Percentiles rank a stretch among this genome's conserved stretches.
Conservation (phyloP, 2,113 vertebrate species). For the rabbit (Oryctolagus cuniculus) region DNA sequence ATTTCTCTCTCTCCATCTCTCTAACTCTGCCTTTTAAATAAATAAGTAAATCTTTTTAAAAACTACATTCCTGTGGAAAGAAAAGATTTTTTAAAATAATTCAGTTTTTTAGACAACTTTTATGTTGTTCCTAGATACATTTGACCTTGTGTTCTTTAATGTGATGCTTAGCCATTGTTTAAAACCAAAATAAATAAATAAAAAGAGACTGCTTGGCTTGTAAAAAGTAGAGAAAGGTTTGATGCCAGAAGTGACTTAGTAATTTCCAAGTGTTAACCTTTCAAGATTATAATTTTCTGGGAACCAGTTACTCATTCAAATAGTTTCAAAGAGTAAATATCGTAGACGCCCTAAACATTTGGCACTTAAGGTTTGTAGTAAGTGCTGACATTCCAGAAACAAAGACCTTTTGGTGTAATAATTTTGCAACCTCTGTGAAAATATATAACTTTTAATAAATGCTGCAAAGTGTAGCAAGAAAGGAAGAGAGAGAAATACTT, state of each 20-base stretch:
- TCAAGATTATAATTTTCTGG: slow-evolving; percentile 43
- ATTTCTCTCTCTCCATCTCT: too few species aligned
- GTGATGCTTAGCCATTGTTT: neutral
- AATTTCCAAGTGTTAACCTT: slow-evolving; percentile 37
- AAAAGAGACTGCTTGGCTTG: neutral
- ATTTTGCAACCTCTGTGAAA: neutral
- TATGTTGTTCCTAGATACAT: neutral
- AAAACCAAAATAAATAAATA: too few species aligned
- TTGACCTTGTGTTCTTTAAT: slow-evolving; percentile 56
- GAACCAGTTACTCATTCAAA: neutral
- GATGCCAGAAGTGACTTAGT: slow-evolving; percentile 23
- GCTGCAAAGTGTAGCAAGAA: too few species aligned
- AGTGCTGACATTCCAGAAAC: neutral
- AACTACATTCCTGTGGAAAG: neutral
- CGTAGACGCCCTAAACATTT: neutral
- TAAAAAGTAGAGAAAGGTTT: neutral
- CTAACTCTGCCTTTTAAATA: too few species aligned
- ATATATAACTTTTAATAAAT: neutral
- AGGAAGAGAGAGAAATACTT: too few species aligned
- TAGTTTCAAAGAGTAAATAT: slow-evolving; percentile 6
- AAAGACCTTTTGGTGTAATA: neutral
- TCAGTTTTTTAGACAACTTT: slow-evolving; percentile 3
- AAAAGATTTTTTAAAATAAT: slow-evolving; percentile 50
- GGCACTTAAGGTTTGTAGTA: neutral
- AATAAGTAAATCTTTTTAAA: neutral